Percentiles rank a stretch among this genome's conserved stretches.
Conservation (phyloP, 2,113 vertebrate genomes). For the Ochotona curzoniae region DNA sequence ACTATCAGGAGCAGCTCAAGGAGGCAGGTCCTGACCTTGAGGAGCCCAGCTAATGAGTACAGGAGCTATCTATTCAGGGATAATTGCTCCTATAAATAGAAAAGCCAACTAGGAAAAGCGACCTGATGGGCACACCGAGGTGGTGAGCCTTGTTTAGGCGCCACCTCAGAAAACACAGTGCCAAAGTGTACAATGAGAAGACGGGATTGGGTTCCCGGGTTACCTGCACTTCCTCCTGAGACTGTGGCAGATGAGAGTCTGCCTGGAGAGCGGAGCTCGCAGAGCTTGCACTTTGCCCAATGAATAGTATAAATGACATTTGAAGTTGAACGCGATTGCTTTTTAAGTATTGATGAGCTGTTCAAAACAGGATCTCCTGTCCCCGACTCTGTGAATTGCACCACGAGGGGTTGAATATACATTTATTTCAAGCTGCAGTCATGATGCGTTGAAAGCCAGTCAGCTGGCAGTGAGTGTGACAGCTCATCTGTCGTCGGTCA, state of each 20-base stretch:
- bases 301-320: neutral
- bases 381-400: neutral
- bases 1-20: neutral
- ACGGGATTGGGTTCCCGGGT: rapidly evolving
- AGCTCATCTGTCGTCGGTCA: neutral
- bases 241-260: rapidly evolving
- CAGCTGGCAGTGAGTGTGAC: neutral
- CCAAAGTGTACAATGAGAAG: neutral
- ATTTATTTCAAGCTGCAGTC: conserved; percentile 28
- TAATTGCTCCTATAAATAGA: neutral
- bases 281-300: neutral
- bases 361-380: neutral
- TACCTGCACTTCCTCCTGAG: neutral
- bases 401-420: neutral
- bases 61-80: neutral
- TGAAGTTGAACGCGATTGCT: neutral
- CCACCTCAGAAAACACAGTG: neutral
- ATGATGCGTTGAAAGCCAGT: neutral
- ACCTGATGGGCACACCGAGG: neutral
- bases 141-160: neutral
- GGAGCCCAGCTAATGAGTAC: neutral
- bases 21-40: neutral
- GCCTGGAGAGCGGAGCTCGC: neutral
- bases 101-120: neutral
- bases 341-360: neutral